Evolutionary conservation across 2,888 invertebrate genomes (phyloP).

Genomic region (Tetranychus truncatus): DNA sequence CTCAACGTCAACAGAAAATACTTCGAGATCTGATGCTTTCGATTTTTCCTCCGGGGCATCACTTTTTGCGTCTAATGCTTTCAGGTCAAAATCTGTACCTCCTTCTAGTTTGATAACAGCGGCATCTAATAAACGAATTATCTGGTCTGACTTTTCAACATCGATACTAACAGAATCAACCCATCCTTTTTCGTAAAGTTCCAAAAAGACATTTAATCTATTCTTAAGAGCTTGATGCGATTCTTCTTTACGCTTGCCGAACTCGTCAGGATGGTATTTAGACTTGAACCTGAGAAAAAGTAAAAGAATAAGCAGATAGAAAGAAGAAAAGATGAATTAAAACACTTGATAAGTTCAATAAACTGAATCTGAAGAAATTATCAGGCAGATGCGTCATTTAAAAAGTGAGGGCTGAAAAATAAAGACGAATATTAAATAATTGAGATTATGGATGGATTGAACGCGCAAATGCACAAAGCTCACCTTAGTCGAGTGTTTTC

Average conservation of each 20-base stretch:
- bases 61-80: conserved; percentile 47
- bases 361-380: neutral
- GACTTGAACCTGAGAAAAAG: conserved; percentile 67
- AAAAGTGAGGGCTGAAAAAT: neutral
- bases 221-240: conserved; percentile 60
- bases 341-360: neutral
- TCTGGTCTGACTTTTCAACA: conserved; percentile 50
- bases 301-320: conserved; percentile 3
- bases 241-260: conserved; percentile 68
- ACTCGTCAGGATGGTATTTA: conserved; percentile 96
- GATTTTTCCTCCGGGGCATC: conserved; percentile 23
- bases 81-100: conserved; percentile 53
- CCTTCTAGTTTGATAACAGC: conserved; percentile 93
- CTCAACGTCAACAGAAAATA: conserved; percentile 23
- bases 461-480: neutral
- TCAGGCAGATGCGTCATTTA: neutral
- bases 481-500: neutral
- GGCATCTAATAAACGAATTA: conserved; percentile 75
- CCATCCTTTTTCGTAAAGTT: conserved; percentile 48
- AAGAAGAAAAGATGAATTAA: neutral
- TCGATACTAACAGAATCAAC: conserved; percentile 64
- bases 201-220: conserved; percentile 70
- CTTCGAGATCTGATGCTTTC: conserved; percentile 20
- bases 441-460: neutral
- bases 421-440: neutral